These are phyloP conservation scores for Sinocyclocheilus grahami DNA, from an alignment of 2,113 vertebrate genomes.

Conservation along the genomic window DNA sequence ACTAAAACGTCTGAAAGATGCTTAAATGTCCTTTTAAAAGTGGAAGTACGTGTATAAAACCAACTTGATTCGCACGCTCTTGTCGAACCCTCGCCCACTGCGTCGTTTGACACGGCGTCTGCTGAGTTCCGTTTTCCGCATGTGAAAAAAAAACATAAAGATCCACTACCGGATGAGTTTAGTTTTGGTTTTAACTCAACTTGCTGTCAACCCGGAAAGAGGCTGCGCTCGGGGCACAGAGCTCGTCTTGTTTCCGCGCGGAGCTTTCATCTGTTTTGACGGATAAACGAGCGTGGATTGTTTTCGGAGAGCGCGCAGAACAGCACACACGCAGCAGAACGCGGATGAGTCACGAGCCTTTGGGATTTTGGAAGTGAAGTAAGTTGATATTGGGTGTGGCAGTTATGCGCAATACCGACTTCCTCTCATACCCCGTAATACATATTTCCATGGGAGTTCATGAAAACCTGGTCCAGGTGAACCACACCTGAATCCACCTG, in stretches of 20 bases:
- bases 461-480: constrained; percentile 12
- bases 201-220: constrained; percentile 56
- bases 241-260: neutral
- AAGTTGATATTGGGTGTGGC: constrained; percentile 55
- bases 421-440: neutral
- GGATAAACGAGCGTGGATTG: neutral
- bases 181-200: constrained; percentile 59
- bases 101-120: constrained; percentile 1
- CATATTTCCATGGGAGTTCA: neutral
- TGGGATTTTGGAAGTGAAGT: constrained; percentile 20
- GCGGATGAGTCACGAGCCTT: constrained; percentile 47
- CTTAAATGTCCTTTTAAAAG: neutral
- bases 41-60: neutral
- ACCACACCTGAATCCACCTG: constrained; percentile 41
- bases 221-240: constrained; percentile 27
- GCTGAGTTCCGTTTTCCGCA: constrained; percentile 54
- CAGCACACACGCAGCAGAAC: neutral
- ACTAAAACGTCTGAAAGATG: neutral
- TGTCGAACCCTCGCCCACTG: neutral
- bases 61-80: neutral
- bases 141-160: constrained; percentile 37
- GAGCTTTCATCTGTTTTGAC: constrained; percentile 15
- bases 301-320: neutral
- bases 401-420: constrained; percentile 8
- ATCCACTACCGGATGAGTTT: constrained; percentile 55